Base-by-base conservation (phyloP, 2,888 invertebrate species). In the Brachypalpus laphriformis region DNA sequence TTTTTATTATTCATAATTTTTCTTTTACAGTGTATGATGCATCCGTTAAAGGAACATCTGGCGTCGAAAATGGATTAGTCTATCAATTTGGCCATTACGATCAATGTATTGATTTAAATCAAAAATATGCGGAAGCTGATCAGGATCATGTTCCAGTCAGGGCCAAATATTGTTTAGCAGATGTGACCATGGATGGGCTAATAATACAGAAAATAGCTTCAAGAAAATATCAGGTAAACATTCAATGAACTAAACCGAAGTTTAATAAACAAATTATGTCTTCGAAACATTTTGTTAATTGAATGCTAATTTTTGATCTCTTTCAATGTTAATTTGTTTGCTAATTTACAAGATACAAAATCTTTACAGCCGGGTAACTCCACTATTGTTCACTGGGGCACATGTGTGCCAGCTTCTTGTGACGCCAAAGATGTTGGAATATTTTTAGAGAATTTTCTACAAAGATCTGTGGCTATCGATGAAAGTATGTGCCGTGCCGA, bases 1-100 rank as follows among this genome's bases (percentile, higher is more conserved):
- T 40, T n/a, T 14, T 8, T 14, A 8, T 7, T n/a, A 14, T 31
- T 40, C 34, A 47, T 80, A 68, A 5, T 45, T 61, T 68, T 66
- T 87, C 18, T 87, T 88, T 63, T 93, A 7, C 91, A 96, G 96
- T 96, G 94, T 95, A 95, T 90, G 96, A 96, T 88, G 94, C 96
- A 3, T 94, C 95, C 34, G 94, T 94, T 0, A 96, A 96, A 90
- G 94, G 94, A 40, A 94, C 95, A 0, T 93, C 93, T 87, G 96
- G 96, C 11, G 91, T 96, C 11, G 93, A 95, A 16, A 94, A 94
- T 87, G 95, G 95, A 2, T 94, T 94, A 9, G 93, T 94, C 0
- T 95, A 94, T 91, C 95, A 96, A 85, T 92, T 96, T 85, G 96
- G 96, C 0, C 95, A 96, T 91, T 96, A 94, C 89, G 96, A 96